Base-by-base conservation (phyloP, 1,140 invertebrate genomes). In the Polypedilum pembai region DNA sequence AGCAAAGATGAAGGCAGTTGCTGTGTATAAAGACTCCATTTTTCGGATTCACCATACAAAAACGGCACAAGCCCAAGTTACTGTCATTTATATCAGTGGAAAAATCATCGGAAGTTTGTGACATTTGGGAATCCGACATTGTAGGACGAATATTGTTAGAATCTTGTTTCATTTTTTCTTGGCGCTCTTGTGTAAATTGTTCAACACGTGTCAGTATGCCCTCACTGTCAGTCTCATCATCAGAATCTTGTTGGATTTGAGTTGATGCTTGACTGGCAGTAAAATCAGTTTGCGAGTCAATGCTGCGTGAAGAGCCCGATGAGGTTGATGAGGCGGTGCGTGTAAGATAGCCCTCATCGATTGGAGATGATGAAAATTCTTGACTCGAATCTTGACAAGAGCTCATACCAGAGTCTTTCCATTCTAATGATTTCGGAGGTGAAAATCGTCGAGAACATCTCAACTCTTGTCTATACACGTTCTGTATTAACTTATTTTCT, bases 21-120 rank as follows among this genome's bases (percentile, higher is more conserved):
- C 87, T 86, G 77, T 91, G 89, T 1, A 88, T 84, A 77, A 90
- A 90, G 12, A 87, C 85, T 4, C 87, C 87, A 75, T 89, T 86
- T 78, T 89, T 89, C 0, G 87, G 87, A 33, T 83, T 84, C 0
- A 80, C 78, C 5, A 84, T 83, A 77, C 89, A 90, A 40, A 87
- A 69, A 2, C 65, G 65, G 7, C 65, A 69, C 1, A 69, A 10
- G 20, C 65, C 65, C 10, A 69, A 69, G 17, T 69, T 69, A 21
- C 65, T 69, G 17, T 69, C 65, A 69, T 69, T 69, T 18, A 69
- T 21, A 20, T 69, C 65, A 69, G 65, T 8, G 0, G 5, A 10
- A 10, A 21, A 21, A 18, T 56, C 45, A 4, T 56, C 45, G 15
- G 45, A 56, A 3, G 5, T 5, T 33, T 33, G 24, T 56, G 45